A percentile compares a stretch with the other conserved stretches of the same genome.
phyloP scores from a whole-genome alignment of 2,888 invertebrate species.

The Morpho achilles region DNA sequence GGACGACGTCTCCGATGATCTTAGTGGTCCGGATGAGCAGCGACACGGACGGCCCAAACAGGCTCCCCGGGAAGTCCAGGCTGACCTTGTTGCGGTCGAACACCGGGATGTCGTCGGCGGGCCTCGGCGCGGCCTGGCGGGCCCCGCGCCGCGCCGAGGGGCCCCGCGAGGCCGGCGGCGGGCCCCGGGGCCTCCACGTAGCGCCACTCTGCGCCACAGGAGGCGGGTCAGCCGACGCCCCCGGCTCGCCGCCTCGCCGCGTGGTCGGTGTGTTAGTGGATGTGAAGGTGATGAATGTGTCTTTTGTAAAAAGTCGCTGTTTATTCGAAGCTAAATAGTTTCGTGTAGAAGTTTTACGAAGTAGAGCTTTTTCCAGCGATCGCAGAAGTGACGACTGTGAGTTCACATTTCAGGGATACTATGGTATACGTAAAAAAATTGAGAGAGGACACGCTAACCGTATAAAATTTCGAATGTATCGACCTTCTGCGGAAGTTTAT shows the following conservation, averaged over 20 bases:
- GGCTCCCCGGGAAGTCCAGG: slow-evolving; percentile 81
- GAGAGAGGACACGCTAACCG: too few species aligned
- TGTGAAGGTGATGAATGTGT: not conserved
- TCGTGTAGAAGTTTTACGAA: not conserved
- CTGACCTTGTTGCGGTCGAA: slow-evolving; percentile 83
- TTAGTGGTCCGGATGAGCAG: slow-evolving; percentile 83
- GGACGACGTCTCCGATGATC: slow-evolving; percentile 82
- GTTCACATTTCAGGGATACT: too few species aligned
- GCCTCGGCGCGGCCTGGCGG: slow-evolving; percentile 54
- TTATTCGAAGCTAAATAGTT: too few species aligned
- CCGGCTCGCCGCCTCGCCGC: slow-evolving; percentile 23
- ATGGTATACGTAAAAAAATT: too few species aligned
- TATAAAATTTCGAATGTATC: not conserved
- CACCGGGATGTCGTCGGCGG: slow-evolving; percentile 79
- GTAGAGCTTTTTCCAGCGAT: not conserved
- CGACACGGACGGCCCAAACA: slow-evolving; percentile 84
- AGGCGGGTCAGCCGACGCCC: slow-evolving; percentile 16
- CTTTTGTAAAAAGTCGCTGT: not conserved
- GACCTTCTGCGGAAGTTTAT: not conserved
- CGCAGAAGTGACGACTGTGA: too few species aligned
- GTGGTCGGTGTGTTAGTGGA: not conserved
- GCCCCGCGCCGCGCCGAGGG: slow-evolving; percentile 28
- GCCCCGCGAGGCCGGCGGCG: slow-evolving; percentile 23
- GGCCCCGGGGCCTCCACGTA: slow-evolving; percentile 46
- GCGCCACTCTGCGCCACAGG: slow-evolving; percentile 51